Conservation (phyloP, 92 coral and sea anemone genomes). For the Parazoanthus swiftii region DNA sequence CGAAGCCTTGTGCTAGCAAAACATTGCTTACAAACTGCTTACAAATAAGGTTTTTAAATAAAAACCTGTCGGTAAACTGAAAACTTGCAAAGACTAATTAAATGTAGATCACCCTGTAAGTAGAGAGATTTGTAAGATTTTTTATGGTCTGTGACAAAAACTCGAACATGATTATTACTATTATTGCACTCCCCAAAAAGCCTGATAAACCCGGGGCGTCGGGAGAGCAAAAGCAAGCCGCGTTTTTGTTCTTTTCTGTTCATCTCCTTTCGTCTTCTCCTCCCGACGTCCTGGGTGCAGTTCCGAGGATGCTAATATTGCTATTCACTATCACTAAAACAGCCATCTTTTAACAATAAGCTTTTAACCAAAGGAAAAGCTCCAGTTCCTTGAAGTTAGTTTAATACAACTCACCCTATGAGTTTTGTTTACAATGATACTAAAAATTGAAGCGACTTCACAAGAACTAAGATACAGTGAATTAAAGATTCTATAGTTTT, state of each 20-base stretch:
- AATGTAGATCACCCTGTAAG: background rate
- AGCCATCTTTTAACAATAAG: background rate
- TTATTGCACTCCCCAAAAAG: background rate
- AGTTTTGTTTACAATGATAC: background rate
- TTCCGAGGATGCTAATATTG: no score
- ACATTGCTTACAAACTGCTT: conserved; percentile 1
- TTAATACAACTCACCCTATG: background rate
- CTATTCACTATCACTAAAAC: background rate
- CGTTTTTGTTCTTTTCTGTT: no score
- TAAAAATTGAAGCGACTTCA: background rate
- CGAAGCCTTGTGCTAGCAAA: background rate
- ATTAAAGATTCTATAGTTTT: no score
- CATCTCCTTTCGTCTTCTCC: no score
- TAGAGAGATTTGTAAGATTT: background rate
- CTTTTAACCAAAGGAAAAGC: background rate
- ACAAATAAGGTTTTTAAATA: background rate
- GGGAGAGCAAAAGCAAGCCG: no score
- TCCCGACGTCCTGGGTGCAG: no score
- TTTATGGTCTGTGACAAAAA: background rate
- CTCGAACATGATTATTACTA: background rate
- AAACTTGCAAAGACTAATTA: background rate
- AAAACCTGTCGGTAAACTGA: background rate
- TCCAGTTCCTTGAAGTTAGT: background rate
- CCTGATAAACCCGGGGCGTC: no score
- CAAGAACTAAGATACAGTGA: no score